These are phyloP conservation scores for Symphodus melops DNA, from an alignment of 2,113 vertebrate species.

Conservation along the genomic window DNA sequence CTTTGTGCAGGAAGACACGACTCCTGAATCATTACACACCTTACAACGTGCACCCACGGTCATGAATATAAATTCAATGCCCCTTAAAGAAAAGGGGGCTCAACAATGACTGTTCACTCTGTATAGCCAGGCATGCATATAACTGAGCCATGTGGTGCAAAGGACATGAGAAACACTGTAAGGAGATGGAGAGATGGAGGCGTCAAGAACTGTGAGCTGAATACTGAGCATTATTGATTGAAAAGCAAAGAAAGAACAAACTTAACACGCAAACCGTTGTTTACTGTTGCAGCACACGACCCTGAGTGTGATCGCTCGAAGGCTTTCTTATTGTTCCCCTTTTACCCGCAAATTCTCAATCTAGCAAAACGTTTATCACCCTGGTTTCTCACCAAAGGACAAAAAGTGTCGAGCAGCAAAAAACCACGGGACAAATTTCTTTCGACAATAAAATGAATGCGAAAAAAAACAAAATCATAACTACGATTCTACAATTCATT, in stretches of 20 bases:
- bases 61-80: conserved; percentile 64
- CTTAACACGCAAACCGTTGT: conserved; percentile 20
- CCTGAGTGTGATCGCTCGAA: neutral
- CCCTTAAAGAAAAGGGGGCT: conserved; percentile 45
- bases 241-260: conserved; percentile 14
- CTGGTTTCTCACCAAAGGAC: neutral
- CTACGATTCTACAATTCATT: too few relatives aligned
- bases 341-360: neutral
- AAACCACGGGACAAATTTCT: too few relatives aligned
- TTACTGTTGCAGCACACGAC: conserved; percentile 15
- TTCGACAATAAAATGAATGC: too few relatives aligned
- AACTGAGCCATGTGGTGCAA: conserved; percentile 46
- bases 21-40: conserved; percentile 54
- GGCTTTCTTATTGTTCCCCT: neutral
- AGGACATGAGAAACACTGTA: conserved; percentile 36
- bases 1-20: conserved; percentile 32
- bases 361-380: neutral
- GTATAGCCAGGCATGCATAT: conserved; percentile 56
- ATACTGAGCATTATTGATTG: conserved; percentile 26
- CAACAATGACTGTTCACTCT: conserved; percentile 61
- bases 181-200: conserved; percentile 31
- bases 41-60: conserved; percentile 37
- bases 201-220: conserved; percentile 23
- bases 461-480: too few relatives aligned
- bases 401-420: too few relatives aligned